A percentile compares a stretch with the other conserved stretches of the same genome.
phyloP scores from a whole-genome alignment of 2,113 vertebrate genomes.

The Philantomba maxwellii region DNA sequence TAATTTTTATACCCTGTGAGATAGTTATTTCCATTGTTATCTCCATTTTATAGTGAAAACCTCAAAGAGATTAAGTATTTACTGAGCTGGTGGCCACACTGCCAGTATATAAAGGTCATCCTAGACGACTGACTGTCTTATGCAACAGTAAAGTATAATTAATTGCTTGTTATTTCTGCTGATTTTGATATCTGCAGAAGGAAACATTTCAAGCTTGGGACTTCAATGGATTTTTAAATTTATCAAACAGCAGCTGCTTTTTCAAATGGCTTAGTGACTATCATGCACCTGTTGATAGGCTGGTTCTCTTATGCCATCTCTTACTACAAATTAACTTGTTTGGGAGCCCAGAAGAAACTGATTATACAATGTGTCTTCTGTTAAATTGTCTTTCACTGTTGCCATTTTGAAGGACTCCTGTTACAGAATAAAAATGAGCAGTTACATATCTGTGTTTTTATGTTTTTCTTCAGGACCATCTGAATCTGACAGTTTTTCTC shows the following conservation, averaged over 20 bases:
- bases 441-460: neutral
- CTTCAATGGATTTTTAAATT: neutral
- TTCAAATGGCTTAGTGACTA: neutral
- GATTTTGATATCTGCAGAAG: neutral
- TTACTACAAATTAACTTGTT: neutral
- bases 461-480: slow-evolving; percentile 85
- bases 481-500: slow-evolving; percentile 92
- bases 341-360: neutral
- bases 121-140: neutral
- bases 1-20: neutral
- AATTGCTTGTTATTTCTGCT: neutral
- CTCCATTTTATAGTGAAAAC: neutral
- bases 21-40: neutral
- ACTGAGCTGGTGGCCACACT: neutral
- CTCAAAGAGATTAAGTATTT: neutral
- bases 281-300: neutral
- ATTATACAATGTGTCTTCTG: neutral
- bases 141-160: neutral
- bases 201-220: neutral
- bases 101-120: neutral
- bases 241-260: neutral
- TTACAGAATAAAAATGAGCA: neutral
- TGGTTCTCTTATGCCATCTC: neutral
- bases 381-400: slow-evolving; percentile 10
- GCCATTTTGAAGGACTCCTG: neutral